Evolutionary conservation across 2,113 vertebrate species (phyloP).

Genomic region (Thymallus thymallus): DNA sequence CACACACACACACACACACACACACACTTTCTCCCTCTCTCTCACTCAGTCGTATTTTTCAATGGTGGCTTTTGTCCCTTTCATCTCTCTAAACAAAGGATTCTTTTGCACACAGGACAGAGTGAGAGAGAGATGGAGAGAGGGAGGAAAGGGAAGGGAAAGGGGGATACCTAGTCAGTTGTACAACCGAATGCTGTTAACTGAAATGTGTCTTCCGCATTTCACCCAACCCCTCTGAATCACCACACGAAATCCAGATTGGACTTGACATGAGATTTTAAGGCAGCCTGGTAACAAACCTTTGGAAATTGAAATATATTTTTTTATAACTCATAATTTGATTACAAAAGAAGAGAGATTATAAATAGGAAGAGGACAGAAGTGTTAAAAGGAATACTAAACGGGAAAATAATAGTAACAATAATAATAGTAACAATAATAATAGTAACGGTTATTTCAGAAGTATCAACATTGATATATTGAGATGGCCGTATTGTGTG

Average conservation of each 20-base stretch:
- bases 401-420: not conserved
- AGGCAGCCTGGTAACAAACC: too few species aligned
- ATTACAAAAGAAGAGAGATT: conserved; percentile 6
- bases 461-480: not conserved
- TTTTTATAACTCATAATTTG: too few species aligned
- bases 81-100: conserved; percentile 77
- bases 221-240: too few species aligned
- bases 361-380: not conserved
- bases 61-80: conserved; percentile 82
- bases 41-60: conserved; percentile 69
- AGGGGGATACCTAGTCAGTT: too few species aligned
- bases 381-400: not conserved
- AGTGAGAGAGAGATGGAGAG: conserved; percentile 47
- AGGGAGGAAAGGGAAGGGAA: not conserved
- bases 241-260: too few species aligned
- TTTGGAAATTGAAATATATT: too few species aligned
- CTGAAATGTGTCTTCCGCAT: too few species aligned
- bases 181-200: too few species aligned
- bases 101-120: conserved; percentile 72
- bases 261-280: too few species aligned
- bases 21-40: conserved; percentile 50
- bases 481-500: not conserved
- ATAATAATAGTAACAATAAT: not conserved
- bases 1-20: conserved; percentile 9
- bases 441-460: not conserved